Evolutionary conservation across 2,113 vertebrate genomes (phyloP), one percentile per base, ranked within the genome.

Genomic region (Psittacara wagleri): DNA sequence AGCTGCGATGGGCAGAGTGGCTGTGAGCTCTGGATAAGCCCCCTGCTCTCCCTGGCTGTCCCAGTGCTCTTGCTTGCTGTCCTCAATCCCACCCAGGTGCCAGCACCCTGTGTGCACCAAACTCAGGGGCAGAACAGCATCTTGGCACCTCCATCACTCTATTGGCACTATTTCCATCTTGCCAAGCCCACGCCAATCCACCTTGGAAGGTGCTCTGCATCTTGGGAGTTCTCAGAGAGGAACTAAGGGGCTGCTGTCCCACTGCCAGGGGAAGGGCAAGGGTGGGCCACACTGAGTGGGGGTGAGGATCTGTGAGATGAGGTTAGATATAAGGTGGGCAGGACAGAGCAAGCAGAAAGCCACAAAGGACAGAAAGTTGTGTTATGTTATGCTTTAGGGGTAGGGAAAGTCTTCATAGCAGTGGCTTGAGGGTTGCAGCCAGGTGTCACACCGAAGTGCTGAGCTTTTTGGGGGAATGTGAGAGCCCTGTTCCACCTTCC

Each of bases 51-150:
- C 44, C 39, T 11, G 12, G n/a, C 28, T 82, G 54, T 39, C n/a
- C 52, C 46, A 14, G 13, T 54, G 52, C 27, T 62, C 54, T 25
- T 37, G 19, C 41, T 82, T 0, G 0, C 72, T 61, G 43, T 39
- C 51, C 48, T 39, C 55, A 92, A 44, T 29, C 33, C 10, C 24
- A 55, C 17, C 39, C 33, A 35, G 52, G 27, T 4, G 1, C 31
- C 69, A 79, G 66, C 25, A 75, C 22, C 15, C 18, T 39, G 11
- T 7, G 4, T n/a, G 31, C 61, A 31, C 66, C 4, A 1, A 61
- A 14, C 6, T 1, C 0, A 0, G 17, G 20, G 7, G 39, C 33
- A 75, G 25, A 14, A 64, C 0, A 0, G 27, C 24, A 12, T 61
- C 57, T 49, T 66, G 22, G 20, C 57, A 80, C 14, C 31, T 93